Percentiles rank a stretch among this genome's conserved stretches.
Conservation (phyloP, 2,888 invertebrate genomes). For the Rhagonycha lutea region DNA sequence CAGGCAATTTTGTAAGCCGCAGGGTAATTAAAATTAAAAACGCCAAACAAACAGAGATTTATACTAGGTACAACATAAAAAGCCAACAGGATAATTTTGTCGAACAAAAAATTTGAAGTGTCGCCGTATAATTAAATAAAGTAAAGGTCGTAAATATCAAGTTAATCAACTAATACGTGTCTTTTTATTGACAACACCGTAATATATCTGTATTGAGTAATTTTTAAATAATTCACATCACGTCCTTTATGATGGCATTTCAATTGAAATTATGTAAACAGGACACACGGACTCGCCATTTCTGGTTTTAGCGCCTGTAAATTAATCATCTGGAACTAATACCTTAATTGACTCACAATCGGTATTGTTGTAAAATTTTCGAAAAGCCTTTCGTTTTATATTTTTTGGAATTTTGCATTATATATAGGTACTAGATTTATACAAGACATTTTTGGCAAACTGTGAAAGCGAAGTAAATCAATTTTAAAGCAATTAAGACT, state of each 20-base stretch:
- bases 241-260: slow-evolving; percentile 10
- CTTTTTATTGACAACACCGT: neutral
- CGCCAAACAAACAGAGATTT: neutral
- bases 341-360: slow-evolving; percentile 4
- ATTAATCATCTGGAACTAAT: slow-evolving; percentile 12
- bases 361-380: neutral
- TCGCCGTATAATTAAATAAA: neutral
- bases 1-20: neutral
- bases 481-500: neutral
- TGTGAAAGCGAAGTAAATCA: neutral
- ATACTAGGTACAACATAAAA: neutral
- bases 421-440: neutral
- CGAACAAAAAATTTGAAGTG: neutral
- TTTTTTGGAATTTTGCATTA: slow-evolving; percentile 1
- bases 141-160: neutral
- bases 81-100: neutral
- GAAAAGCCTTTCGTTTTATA: neutral
- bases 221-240: slow-evolving; percentile 8
- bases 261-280: slow-evolving; percentile 13
- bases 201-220: slow-evolving; percentile 3
- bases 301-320: slow-evolving; percentile 5
- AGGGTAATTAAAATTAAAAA: neutral
- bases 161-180: neutral
- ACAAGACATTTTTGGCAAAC: neutral
- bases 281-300: slow-evolving; percentile 17